These are phyloP conservation scores for Spondyliosoma cantharus DNA, from an alignment of 2,797 vertebrate species.

Conservation along the genomic window DNA sequence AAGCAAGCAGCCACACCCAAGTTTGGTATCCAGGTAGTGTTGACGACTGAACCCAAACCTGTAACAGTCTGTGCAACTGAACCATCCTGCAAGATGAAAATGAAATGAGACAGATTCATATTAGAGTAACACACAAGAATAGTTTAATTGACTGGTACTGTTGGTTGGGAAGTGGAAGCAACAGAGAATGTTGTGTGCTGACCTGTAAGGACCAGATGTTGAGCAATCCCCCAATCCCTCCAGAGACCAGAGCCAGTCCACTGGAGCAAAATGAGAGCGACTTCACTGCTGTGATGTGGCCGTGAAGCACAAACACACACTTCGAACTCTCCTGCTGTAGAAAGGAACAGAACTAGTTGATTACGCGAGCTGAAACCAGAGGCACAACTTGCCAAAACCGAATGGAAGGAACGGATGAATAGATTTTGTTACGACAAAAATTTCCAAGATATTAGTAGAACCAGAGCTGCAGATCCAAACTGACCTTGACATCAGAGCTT, in stretches of 20 bases:
- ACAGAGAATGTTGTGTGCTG: slow-evolving; percentile 37
- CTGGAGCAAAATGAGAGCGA: slow-evolving; percentile 85
- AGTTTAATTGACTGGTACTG: background rate
- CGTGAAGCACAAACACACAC: slow-evolving; percentile 84
- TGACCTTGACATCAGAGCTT: slow-evolving; percentile 77
- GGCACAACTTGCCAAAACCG: background rate
- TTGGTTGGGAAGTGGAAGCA: background rate
- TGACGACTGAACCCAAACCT: slow-evolving; percentile 85
- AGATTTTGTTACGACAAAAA: background rate
- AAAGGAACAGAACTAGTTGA: slow-evolving; percentile 26
- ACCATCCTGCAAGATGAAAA: slow-evolving; percentile 80
- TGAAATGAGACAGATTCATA: background rate
- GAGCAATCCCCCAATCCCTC: slow-evolving; percentile 86
- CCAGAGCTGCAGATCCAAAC: slow-evolving; percentile 31
- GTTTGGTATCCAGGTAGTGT: slow-evolving; percentile 85
- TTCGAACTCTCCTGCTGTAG: slow-evolving; percentile 78
- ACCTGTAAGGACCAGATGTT: slow-evolving; percentile 89
- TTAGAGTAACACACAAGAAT: background rate
- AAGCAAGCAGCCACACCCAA: slow-evolving; percentile 86
- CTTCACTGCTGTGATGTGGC: slow-evolving; percentile 87
- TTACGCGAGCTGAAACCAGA: background rate
- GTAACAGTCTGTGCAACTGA: slow-evolving; percentile 86
- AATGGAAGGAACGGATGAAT: slow-evolving; percentile 1
- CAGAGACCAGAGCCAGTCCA: slow-evolving; percentile 84
- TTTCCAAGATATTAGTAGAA: background rate